Evolutionary conservation across 2,888 invertebrate genomes (phyloP).

Genomic region (Caenorhabditis angaria): DNA sequence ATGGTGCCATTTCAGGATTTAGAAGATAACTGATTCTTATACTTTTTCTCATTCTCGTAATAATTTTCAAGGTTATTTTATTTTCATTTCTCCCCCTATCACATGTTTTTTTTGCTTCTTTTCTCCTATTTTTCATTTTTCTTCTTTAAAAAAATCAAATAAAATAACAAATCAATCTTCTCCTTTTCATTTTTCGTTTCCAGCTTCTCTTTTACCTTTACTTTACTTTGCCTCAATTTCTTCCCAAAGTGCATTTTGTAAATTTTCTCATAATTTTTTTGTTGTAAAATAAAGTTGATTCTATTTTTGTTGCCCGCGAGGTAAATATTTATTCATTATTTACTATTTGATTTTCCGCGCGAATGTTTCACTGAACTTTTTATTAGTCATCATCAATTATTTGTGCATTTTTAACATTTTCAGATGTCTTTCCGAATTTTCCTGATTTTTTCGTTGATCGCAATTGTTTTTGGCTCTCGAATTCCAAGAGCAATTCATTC

Average conservation of each 20-base stretch:
- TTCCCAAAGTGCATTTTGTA: background rate
- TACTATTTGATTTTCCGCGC: background rate
- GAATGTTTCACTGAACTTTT: no score
- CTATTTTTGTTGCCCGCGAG: background rate
- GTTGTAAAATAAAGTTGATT: background rate
- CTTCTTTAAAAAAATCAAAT: no score
- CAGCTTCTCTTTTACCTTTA: background rate
- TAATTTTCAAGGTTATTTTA: background rate
- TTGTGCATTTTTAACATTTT: background rate
- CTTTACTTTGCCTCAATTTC: background rate
- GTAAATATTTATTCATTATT: background rate
- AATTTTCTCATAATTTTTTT: background rate
- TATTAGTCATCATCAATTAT: no score
- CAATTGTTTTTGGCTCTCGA: background rate
- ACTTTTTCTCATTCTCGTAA: background rate
- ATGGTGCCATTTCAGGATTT: slow-evolving; percentile 23
- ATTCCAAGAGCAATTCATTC: slow-evolving; percentile 21
- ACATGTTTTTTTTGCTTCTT: background rate
- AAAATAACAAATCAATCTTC: slow-evolving; percentile 6
- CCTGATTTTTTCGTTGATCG: background rate
- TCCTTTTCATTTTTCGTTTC: background rate
- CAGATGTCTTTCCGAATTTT: background rate
- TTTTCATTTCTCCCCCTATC: background rate
- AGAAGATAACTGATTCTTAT: background rate
- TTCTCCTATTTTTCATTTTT: background rate